These are phyloP conservation scores for Oncorhynchus nerka DNA, from an alignment of 2,113 vertebrate species.

Conservation along the genomic window DNA sequence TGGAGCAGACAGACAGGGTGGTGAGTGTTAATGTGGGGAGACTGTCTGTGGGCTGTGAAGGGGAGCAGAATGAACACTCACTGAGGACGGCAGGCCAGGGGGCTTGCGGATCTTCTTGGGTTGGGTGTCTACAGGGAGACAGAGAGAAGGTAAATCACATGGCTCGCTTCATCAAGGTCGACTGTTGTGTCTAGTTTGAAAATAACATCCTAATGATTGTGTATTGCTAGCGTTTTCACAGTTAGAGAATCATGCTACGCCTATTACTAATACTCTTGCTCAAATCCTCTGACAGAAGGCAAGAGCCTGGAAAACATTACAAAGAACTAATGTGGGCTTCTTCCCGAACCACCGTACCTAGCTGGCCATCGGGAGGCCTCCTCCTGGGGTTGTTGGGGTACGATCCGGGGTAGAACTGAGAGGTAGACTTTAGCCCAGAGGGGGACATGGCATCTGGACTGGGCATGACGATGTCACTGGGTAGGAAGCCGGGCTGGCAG, in stretches of 20 bases:
- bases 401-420: constrained; percentile 85
- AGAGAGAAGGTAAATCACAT: constrained; percentile 10
- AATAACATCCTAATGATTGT: too few relatives aligned
- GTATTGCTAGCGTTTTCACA: too few relatives aligned
- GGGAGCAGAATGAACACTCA: constrained; percentile 71
- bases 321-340: not conserved
- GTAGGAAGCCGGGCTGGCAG: constrained; percentile 85
- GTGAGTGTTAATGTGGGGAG: not conserved
- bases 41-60: constrained; percentile 42
- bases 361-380: constrained; percentile 84
- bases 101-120: constrained; percentile 99
- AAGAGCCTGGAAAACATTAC: not conserved
- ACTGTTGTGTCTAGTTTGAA: too few relatives aligned
- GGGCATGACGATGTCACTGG: constrained; percentile 85
- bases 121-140: constrained; percentile 80
- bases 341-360: constrained; percentile 75
- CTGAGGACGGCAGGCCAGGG: constrained; percentile 95
- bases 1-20: constrained; percentile 49
- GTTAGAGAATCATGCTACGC: too few relatives aligned
- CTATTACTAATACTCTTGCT: too few relatives aligned
- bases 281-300: not conserved
- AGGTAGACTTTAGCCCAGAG: constrained; percentile 82
- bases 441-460: constrained; percentile 91
- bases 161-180: not conserved
- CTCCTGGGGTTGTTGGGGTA: constrained; percentile 89